Evolutionary conservation across 1,140 invertebrate species (phyloP), one percentile per base, ranked within the genome.

Genomic region (Drosophila quadrilineata): DNA sequence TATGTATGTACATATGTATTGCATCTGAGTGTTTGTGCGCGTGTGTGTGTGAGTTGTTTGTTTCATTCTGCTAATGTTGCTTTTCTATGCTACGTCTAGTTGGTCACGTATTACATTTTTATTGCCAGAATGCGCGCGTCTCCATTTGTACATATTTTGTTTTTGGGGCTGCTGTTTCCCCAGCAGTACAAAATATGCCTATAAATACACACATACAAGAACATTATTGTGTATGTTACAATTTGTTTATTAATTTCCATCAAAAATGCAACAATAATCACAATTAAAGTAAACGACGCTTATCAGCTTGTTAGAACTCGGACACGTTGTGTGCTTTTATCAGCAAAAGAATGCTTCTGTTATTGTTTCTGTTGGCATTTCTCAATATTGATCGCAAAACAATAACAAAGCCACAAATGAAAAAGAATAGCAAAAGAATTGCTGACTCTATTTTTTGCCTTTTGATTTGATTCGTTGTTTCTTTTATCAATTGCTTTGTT

Each of bases 71-170:
- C 49, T 31, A n/a, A n/a, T 46, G 10, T 22, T 24, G 26, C 24
- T 48, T 48, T 56, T 64, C 35, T 50, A 48, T 56, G 65, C 50
- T 68, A 73, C 67, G 67, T 60, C 56, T 56, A 16, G 16, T 3
- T 71, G 33, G 71, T 80, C 75, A 80, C 75, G 75, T 80, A 80
- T 70, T 48, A 69, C 75, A 50, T n/a, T 41, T 28, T 36, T 21
- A 4, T 22, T 35, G 41, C n/a, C n/a, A n/a, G n/a, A n/a, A n/a
- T 52, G 46, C 10, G 52, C 52, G 43, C 49, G 64, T 31, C 19
- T 50, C 33, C n/a, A n/a, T n/a, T 36, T 58, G 21, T 62, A n/a
- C n/a, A n/a, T n/a, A 60, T 57, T 57, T 67, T 59, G 60, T 14
- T 38, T 2, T 49, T 48, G 29, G 59, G 29, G 38, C 31, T 45